Percentiles rank a stretch among this genome's conserved stretches.
Conservation (phyloP, 2,113 vertebrate genomes). For the Odocoileus hemionus region DNA sequence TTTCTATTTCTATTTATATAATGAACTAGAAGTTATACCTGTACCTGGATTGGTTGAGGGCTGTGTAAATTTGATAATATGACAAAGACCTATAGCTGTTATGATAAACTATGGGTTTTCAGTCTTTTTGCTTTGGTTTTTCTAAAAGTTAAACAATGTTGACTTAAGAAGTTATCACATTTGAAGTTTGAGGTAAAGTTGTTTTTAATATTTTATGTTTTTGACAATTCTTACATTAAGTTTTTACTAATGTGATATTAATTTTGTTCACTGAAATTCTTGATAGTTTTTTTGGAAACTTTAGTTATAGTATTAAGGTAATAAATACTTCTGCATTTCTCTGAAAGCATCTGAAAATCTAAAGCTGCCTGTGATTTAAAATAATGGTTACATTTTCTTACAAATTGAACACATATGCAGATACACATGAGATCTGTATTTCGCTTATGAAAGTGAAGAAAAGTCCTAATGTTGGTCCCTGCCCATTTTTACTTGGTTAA, state of each 20-base stretch:
- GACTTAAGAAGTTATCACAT: not conserved
- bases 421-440: not conserved
- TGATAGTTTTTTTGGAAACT: not conserved
- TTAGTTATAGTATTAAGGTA: not conserved
- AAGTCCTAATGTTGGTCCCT: not conserved
- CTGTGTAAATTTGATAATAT: not conserved
- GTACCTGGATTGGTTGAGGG: not conserved
- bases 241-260: not conserved
- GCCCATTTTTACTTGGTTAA: not conserved
- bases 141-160: not conserved
- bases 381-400: not conserved
- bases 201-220: not conserved
- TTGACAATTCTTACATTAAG: not conserved
- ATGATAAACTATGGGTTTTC: not conserved
- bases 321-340: not conserved
- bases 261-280: not conserved
- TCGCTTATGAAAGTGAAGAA: not conserved
- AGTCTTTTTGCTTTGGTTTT: not conserved
- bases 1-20: not conserved
- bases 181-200: not conserved
- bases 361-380: not conserved
- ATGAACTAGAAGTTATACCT: not conserved
- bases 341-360: not conserved
- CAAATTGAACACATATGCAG: not conserved
- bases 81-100: not conserved